Evolutionary conservation across 2,797 vertebrate species (phyloP).

Genomic region (Myioborus miniatus): DNA sequence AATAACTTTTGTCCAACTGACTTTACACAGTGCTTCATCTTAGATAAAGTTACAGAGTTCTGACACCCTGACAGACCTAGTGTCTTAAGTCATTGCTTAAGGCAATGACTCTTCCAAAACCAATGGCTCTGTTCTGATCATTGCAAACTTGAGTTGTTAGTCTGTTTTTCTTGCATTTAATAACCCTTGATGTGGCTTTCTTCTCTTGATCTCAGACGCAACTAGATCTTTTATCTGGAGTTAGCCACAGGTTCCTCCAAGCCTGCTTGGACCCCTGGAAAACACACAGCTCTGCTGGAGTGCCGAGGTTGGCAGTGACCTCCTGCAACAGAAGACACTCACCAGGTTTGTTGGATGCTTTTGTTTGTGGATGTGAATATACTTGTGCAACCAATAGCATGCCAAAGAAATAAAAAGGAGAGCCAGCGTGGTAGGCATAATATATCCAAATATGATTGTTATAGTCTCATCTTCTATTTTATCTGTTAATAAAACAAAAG

Average conservation of each 20-base stretch:
- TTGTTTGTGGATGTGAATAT: constrained; percentile 68
- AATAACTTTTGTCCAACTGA: not conserved
- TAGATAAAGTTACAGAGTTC: not conserved
- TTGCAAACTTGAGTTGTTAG: not conserved
- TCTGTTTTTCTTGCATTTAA: not conserved
- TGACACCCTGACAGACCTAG: not conserved
- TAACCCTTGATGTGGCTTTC: not conserved
- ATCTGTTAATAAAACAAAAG: constrained; percentile 62
- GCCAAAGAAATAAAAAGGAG: constrained; percentile 53
- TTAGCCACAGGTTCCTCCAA: not conserved
- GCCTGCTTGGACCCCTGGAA: not conserved
- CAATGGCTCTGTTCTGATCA: not conserved
- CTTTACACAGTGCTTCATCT: not conserved
- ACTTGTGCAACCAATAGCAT: constrained; percentile 70
- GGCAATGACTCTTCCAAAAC: not conserved
- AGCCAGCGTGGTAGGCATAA: constrained; percentile 61
- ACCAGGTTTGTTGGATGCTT: constrained; percentile 78
- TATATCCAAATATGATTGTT: constrained; percentile 65
- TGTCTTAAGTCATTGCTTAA: not conserved
- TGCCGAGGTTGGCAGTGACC: not conserved
- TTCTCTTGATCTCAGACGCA: not conserved
- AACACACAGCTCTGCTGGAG: not conserved
- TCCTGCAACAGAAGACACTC: constrained; percentile 14
- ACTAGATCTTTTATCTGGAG: not conserved
- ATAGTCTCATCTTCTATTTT: constrained; percentile 31